Percentiles rank a stretch among this genome's conserved stretches.
Conservation (phyloP, 2,113 vertebrate genomes). For the Halcyon malimbica region DNA sequence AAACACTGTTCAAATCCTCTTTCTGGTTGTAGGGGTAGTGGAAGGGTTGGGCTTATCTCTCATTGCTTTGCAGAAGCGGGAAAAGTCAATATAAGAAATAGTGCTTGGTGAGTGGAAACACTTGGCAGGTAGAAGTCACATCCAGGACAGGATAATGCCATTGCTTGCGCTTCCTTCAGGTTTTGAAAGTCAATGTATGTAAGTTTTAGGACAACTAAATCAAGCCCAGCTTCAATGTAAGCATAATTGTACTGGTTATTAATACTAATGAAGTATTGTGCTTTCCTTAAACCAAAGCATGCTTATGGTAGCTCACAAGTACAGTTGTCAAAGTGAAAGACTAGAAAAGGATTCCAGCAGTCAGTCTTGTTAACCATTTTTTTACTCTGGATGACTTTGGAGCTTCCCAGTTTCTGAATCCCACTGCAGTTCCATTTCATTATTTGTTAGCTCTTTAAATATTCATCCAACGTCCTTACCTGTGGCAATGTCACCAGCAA, state of each 20-base stretch:
- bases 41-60: background rate
- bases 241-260: background rate
- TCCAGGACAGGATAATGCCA: background rate
- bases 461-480: background rate
- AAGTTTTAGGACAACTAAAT: background rate
- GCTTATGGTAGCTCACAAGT: background rate
- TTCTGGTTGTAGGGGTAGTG: background rate
- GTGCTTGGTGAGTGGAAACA: background rate
- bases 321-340: background rate
- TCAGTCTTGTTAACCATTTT: accelerated
- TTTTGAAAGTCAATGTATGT: background rate
- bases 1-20: background rate
- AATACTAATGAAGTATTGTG: background rate
- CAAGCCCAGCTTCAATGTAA: background rate
- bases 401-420: background rate
- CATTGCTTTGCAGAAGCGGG: background rate
- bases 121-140: background rate
- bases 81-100: background rate
- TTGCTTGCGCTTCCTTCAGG: background rate
- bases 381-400: background rate
- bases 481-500: background rate
- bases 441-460: background rate
- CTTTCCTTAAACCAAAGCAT: background rate
- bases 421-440: background rate
- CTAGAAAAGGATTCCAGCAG: background rate